phyloP scores from a whole-genome alignment of 1,140 invertebrate genomes.

The Calosoma granatense region DNA sequence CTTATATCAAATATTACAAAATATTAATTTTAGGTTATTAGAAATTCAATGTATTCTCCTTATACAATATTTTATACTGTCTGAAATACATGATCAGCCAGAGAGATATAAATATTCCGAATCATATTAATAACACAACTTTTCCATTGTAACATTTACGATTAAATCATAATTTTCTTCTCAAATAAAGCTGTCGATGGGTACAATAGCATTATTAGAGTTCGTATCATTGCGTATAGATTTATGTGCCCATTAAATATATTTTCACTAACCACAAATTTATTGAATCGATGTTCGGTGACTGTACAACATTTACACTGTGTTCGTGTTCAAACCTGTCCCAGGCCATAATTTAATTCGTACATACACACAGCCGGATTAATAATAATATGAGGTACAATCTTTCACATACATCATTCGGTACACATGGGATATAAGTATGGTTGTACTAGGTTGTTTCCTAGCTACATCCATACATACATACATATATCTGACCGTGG shows the following conservation, averaged over 20 bases:
- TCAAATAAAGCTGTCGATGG: not conserved
- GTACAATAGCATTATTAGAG: not conserved
- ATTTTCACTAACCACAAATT: constrained; percentile 6
- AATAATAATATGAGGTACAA: not conserved
- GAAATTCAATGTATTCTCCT: too few relatives aligned
- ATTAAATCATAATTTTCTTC: not conserved
- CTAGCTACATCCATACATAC: too few relatives aligned
- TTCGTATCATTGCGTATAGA: not conserved
- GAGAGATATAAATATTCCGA: too few relatives aligned
- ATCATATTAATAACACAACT: too few relatives aligned
- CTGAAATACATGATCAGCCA: too few relatives aligned
- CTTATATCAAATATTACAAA: too few relatives aligned
- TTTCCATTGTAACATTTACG: too few relatives aligned
- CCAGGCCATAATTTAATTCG: not conserved
- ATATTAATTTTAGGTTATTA: too few relatives aligned
- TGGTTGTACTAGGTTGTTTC: too few relatives aligned
- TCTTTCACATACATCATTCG: not conserved
- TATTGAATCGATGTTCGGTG: constrained; percentile 1
- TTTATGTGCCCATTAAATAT: constrained; percentile 2
- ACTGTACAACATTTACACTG: not conserved
- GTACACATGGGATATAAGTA: too few relatives aligned
- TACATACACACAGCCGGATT: constrained; percentile 1
- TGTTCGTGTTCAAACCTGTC: not conserved
- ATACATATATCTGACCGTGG: too few relatives aligned
- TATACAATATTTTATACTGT: too few relatives aligned